A percentile compares a stretch with the other conserved stretches of the same genome.
These are phyloP conservation scores for Promerops cafer DNA, from an alignment of 2,113 vertebrate genomes.

Conservation along the genomic window DNA sequence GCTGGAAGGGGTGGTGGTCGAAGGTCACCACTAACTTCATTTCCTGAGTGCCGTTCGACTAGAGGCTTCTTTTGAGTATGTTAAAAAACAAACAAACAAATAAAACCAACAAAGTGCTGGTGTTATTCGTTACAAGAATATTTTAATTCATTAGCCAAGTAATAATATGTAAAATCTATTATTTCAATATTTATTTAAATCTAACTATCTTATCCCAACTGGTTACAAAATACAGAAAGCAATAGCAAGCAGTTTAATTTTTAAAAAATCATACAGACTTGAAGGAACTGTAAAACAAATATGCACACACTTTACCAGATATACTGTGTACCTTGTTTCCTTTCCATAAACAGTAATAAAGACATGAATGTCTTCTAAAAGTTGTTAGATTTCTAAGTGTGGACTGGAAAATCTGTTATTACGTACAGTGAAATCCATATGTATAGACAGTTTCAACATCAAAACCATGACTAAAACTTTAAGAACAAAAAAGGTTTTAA, in stretches of 20 bases:
- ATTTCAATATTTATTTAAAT: neutral
- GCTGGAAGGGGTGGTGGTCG: neutral
- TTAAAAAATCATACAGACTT: neutral
- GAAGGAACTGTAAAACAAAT: neutral
- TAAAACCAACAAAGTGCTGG: neutral
- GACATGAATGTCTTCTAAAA: neutral
- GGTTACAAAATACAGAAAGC: neutral
- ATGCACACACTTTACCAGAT: neutral
- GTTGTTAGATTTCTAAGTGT: neutral
- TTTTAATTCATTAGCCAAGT: neutral
- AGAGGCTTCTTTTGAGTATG: slow-evolving; percentile 54
- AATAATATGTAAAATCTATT: neutral
- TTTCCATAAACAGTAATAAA: neutral
- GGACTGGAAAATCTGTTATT: neutral
- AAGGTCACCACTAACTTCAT: neutral
- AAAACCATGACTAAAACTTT: neutral
- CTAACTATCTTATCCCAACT: neutral
- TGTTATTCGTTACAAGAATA: neutral
- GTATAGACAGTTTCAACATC: neutral
- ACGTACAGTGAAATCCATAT: rapidly evolving
- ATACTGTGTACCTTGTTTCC: neutral
- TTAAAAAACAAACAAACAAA: neutral
- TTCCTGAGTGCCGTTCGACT: slow-evolving; percentile 73
- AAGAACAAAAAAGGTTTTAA: neutral
- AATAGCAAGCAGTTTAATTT: neutral